Base-by-base conservation (phyloP, 2,888 invertebrate genomes). In the Palloptera scutellata region DNA sequence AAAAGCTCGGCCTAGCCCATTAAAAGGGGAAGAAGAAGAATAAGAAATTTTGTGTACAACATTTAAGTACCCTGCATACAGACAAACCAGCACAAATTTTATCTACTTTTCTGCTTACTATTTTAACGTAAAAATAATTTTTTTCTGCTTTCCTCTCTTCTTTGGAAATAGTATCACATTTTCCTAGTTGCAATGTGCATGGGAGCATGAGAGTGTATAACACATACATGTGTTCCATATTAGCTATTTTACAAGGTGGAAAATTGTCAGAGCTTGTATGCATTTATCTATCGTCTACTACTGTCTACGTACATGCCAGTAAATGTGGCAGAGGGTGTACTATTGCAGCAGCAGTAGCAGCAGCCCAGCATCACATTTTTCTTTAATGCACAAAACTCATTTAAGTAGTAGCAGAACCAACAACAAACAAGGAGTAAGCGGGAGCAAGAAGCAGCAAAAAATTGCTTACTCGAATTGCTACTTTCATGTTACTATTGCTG, bases 201-300 rank as follows among this genome's bases (percentile, higher is more conserved):
- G 30, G 2, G 30, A 6, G 30, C 6, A 6, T 30, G 30, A 30
- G 30, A 4, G 30, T n/a, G n/a, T n/a, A n/a, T n/a, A n/a, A n/a
- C n/a, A n/a, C n/a, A n/a, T n/a, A n/a, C n/a, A n/a, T n/a, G n/a
- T 30, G 30, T 30, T 63, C 63, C 63, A 48, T 63, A 66, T 69
- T 69, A 69, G 67, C 69, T 64, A 57, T 55, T 69, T 66, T 67
- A 66, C 64, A 53, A 69, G 64, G 58, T 64, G 57, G 67, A 69
- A 64, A 66, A 68, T 64, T 58, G 58, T 52, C 66, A 57, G 54
- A 42, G 15, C 58, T 30, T 60, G 52, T 61, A 42, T 63, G 11
- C 61, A n/a, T 54, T 30, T 69, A 52, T 61, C 30, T 30, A 30
- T 6, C 6, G 6, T 30, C 30, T 30, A 30, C 30, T 30, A 30